A percentile compares a stretch with the other conserved stretches of the same genome.
These are phyloP conservation scores for Tricholaema leucomelas DNA, from an alignment of 2,113 vertebrate species.

Conservation along the genomic window DNA sequence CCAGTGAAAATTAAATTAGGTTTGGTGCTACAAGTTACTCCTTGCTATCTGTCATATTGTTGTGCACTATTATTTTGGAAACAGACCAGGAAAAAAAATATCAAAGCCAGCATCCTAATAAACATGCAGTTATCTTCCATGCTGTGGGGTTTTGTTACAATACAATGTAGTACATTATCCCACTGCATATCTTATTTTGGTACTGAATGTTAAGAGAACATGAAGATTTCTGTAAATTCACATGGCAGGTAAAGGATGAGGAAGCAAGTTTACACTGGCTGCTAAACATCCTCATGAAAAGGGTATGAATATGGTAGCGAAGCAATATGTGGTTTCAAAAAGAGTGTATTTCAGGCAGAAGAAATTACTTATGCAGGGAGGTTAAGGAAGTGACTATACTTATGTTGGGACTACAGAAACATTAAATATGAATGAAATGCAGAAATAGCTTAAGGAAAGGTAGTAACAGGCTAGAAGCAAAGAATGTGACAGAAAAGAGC, in stretches of 20 bases:
- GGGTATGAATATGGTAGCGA: slow-evolving; percentile 5
- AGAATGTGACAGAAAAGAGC: slow-evolving; percentile 64
- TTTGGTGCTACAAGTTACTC: background rate
- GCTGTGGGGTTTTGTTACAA: background rate
- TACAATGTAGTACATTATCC: background rate
- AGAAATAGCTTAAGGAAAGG: slow-evolving; percentile 63
- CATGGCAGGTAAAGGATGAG: background rate
- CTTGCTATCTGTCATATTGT: background rate
- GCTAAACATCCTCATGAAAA: slow-evolving; percentile 25
- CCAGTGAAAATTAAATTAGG: background rate
- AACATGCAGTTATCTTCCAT: background rate
- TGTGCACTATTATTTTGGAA: background rate
- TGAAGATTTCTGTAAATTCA: background rate
- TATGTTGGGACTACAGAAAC: slow-evolving; percentile 55
- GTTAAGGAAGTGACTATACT: slow-evolving; percentile 59
- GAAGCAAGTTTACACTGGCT: slow-evolving; percentile 1
- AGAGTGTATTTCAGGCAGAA: slow-evolving; percentile 40
- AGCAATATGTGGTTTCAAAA: slow-evolving; percentile 18
- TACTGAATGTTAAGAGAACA: background rate
- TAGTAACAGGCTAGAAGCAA: slow-evolving; percentile 56
- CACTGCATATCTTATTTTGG: background rate
- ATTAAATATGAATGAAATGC: slow-evolving; percentile 70
- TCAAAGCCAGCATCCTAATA: background rate
- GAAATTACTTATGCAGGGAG: slow-evolving; percentile 53
- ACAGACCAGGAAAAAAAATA: background rate